Conservation (phyloP, 2,888 invertebrate species). For the Conops quadrifasciatus region DNA sequence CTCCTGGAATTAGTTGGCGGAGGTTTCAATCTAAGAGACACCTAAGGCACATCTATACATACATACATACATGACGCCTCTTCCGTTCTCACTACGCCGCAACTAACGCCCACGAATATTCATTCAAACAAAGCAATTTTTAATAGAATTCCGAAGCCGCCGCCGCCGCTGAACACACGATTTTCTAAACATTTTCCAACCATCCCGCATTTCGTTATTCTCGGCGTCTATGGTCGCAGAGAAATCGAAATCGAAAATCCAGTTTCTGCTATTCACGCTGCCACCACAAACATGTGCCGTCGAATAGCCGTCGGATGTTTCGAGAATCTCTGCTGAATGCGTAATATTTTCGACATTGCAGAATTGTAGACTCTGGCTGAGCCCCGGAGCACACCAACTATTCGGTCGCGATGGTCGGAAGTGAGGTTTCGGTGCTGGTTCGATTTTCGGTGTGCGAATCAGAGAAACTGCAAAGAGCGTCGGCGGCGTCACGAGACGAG, state of each 20-base stretch:
- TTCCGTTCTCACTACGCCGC: neutral
- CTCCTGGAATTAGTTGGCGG: too few relatives aligned
- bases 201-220: neutral
- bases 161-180: neutral
- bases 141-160: conserved; percentile 15
- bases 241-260: conserved; percentile 29
- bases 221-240: too few relatives aligned
- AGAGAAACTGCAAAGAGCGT: neutral
- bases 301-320: conserved; percentile 19
- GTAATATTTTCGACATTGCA: conserved; percentile 27
- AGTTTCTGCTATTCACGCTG: conserved; percentile 21
- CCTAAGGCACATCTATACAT: neutral
- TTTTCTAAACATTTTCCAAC: conserved; percentile 9
- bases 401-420: neutral
- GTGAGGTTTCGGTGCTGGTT: neutral
- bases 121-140: conserved; percentile 20
- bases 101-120: neutral
- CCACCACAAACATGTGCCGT: conserved; percentile 18
- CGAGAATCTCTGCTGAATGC: conserved; percentile 32
- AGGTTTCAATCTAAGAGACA: neutral
- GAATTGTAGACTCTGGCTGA: too few relatives aligned
- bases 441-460: neutral
- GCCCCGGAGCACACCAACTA: too few relatives aligned
- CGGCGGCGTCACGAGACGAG: neutral
- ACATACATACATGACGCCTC: neutral